A percentile compares a stretch with the other conserved stretches of the same genome.
Evolutionary conservation across 2,797 vertebrate genomes (phyloP).

Genomic region (Phylloscopus collybita): DNA sequence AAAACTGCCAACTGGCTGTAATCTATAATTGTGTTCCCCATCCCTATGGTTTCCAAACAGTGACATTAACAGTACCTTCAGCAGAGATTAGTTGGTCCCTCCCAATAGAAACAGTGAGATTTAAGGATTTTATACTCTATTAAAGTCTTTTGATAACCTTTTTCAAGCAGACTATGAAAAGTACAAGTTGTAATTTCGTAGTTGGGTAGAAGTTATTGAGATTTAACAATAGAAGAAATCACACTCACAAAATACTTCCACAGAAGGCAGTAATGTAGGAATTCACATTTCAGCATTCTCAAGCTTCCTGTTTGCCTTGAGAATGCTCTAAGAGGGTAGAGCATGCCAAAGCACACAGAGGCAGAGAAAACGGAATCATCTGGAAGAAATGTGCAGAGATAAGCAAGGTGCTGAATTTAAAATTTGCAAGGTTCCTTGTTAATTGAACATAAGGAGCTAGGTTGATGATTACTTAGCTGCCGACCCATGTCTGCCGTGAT

Average conservation of each 20-base stretch:
- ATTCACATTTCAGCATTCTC: background rate
- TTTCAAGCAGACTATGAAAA: background rate
- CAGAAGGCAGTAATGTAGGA: background rate
- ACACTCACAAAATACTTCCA: background rate
- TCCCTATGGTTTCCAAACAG: background rate
- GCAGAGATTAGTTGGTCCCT: background rate
- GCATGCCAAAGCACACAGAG: background rate
- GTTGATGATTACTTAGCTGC: background rate
- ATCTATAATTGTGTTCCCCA: background rate
- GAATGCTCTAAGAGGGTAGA: background rate
- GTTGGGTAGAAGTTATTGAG: background rate
- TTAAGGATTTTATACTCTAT: background rate
- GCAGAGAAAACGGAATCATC: background rate
- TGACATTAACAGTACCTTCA: background rate
- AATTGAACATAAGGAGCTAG: background rate
- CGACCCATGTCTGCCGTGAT: background rate
- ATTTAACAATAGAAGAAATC: background rate
- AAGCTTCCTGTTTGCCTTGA: background rate
- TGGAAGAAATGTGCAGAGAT: background rate
- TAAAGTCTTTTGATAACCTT: background rate
- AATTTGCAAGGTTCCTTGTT: fast-evolving
- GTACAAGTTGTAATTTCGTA: background rate
- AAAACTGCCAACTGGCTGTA: background rate
- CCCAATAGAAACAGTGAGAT: background rate
- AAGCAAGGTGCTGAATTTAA: background rate